Evolutionary conservation across 2,797 vertebrate species (phyloP).

Genomic region (Toxotes lorentzi): DNA sequence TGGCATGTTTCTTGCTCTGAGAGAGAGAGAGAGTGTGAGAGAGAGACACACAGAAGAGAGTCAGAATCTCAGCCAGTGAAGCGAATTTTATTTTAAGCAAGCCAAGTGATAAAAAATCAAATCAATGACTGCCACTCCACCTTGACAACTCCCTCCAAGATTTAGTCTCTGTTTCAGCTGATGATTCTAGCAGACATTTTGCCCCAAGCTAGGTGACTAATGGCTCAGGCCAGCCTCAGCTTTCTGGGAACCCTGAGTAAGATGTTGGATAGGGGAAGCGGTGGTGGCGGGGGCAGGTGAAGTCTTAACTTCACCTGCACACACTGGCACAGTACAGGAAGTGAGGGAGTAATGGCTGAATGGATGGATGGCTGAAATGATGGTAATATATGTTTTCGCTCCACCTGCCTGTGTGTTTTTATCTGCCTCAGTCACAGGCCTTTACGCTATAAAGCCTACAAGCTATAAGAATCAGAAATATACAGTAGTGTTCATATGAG

Average conservation of each 20-base stretch:
- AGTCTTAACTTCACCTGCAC: slow-evolving; percentile 20
- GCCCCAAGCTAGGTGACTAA: slow-evolving; percentile 50
- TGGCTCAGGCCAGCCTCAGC: slow-evolving; percentile 26
- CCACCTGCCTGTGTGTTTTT: slow-evolving; percentile 7
- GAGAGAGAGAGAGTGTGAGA: slow-evolving; percentile 41
- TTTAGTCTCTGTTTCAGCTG: slow-evolving; percentile 58
- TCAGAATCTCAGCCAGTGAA: slow-evolving; percentile 28
- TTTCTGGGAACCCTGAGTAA: slow-evolving; percentile 45
- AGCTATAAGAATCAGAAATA: slow-evolving; percentile 33
- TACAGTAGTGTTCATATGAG: slow-evolving; percentile 37
- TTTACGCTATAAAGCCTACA: slow-evolving; percentile 10
- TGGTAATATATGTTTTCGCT: not conserved
- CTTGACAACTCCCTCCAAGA: slow-evolving; percentile 32
- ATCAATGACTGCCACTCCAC: slow-evolving; percentile 54
- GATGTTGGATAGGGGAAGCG: slow-evolving; percentile 12
- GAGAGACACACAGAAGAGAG: slow-evolving; percentile 16
- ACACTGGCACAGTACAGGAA: not conserved
- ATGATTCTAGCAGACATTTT: slow-evolving; percentile 56
- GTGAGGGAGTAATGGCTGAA: not conserved
- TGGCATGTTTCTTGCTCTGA: slow-evolving; percentile 94
- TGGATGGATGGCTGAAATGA: slow-evolving; percentile 10
- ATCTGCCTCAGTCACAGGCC: not conserved
- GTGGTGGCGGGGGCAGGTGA: not conserved
- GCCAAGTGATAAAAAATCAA: slow-evolving; percentile 31
- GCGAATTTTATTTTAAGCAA: slow-evolving; percentile 40